Percentiles rank a stretch among this genome's conserved stretches.
phyloP scores from a whole-genome alignment of 2,888 invertebrate genomes.

The Napeogenes sylphis region DNA sequence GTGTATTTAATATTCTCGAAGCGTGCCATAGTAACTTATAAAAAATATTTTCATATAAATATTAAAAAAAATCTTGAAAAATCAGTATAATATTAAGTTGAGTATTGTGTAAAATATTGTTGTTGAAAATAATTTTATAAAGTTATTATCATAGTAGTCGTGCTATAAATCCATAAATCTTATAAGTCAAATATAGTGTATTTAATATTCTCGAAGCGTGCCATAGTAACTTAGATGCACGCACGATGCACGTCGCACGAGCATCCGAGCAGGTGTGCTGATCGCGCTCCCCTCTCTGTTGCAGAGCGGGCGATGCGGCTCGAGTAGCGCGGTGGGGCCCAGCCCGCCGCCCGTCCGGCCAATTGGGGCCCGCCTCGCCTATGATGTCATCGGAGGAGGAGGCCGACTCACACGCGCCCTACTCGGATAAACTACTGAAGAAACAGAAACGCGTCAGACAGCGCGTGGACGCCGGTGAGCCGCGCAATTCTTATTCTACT shows the following conservation, averaged over 20 bases:
- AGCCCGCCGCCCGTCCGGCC: conserved; percentile 84
- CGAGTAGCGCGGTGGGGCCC: conserved; percentile 73
- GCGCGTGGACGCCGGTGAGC: conserved; percentile 97
- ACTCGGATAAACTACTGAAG: conserved; percentile 94
- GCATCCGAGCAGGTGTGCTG: conserved; percentile 71
- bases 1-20: too few species aligned
- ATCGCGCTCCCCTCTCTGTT: conserved; percentile 67
- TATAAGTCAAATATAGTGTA: too few species aligned
- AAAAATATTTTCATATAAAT: too few species aligned
- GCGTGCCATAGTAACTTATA: too few species aligned
- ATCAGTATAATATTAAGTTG: too few species aligned
- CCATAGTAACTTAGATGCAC: too few species aligned
- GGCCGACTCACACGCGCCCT: conserved; percentile 95
- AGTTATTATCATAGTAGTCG: too few species aligned
- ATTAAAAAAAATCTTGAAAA: too few species aligned
- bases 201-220: too few species aligned
- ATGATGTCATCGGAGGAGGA: conserved; percentile 99
- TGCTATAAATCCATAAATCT: too few species aligned
- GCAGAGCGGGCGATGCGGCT: conserved; percentile 75
- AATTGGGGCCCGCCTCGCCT: conserved; percentile 89
- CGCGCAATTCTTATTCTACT: conserved; percentile 91
- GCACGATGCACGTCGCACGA: conserved; percentile 45
- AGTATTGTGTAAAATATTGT: too few species aligned
- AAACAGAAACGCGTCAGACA: conserved; percentile 96
- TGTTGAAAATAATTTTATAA: too few species aligned